Conservation (phyloP, 2,113 vertebrate species). For the Barnardius zonarius region DNA sequence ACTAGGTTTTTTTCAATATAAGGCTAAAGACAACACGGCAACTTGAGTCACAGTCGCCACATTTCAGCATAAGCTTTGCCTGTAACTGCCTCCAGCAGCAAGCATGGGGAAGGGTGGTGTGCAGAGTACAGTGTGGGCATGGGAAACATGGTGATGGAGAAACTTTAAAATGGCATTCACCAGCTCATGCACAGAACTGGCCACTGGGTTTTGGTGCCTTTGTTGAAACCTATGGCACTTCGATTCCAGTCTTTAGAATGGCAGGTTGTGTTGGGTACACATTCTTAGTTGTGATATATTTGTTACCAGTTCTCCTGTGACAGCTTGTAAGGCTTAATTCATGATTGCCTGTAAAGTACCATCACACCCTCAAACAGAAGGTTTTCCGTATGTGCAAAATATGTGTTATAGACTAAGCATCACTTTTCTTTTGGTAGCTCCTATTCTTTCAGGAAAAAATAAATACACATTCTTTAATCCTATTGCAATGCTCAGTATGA, state of each 20-base stretch:
- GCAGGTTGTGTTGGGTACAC: neutral
- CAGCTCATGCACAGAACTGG: neutral
- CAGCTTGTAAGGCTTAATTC: neutral
- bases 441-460: neutral
- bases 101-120: neutral
- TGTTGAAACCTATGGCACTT: neutral
- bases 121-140: accelerated
- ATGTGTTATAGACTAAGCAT: neutral
- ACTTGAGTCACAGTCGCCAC: neutral
- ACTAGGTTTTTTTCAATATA: neutral
- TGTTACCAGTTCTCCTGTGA: neutral
- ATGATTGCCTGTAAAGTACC: neutral
- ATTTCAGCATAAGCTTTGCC: neutral
- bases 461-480: neutral
- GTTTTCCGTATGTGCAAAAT: neutral
- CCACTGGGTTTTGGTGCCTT: neutral
- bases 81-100: neutral
- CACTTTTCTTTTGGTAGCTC: neutral
- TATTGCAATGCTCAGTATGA: neutral
- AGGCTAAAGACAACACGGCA: neutral
- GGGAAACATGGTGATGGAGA: accelerated
- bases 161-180: neutral
- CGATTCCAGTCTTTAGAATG: neutral
- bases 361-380: neutral
- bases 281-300: neutral